Percentiles rank a stretch among this genome's conserved stretches.
phyloP scores from a whole-genome alignment of 2,888 invertebrate species.

The Oligia latruncula region DNA sequence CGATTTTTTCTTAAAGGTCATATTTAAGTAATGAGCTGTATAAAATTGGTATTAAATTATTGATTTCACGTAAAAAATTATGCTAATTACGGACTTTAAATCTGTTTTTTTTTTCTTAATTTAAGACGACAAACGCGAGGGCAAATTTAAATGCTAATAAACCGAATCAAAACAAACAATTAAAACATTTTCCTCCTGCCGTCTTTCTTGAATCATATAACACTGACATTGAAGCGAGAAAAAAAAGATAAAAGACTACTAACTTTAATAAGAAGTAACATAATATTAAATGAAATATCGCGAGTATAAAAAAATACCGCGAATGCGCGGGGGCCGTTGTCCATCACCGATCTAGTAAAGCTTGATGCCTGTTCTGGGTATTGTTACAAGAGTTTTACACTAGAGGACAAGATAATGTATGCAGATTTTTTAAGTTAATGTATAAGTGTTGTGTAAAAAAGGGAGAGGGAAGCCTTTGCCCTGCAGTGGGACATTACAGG shows the following conservation, averaged over 20 bases:
- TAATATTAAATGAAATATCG: slow-evolving; percentile 53
- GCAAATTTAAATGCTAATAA: slow-evolving; percentile 4
- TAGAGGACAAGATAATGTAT: slow-evolving; percentile 41
- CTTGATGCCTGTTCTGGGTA: slow-evolving; percentile 64
- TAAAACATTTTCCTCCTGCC: slow-evolving; percentile 42
- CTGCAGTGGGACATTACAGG: too few species aligned
- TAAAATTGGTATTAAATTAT: slow-evolving; percentile 49
- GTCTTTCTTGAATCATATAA: slow-evolving; percentile 43
- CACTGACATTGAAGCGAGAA: slow-evolving; percentile 40
- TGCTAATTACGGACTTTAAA: slow-evolving; percentile 32
- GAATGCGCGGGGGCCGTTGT: slow-evolving; percentile 62
- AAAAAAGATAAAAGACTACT: slow-evolving; percentile 16
- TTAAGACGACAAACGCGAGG: background rate
- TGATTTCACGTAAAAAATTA: slow-evolving; percentile 40
- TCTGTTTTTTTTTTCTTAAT: background rate
- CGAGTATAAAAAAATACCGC: slow-evolving; percentile 42
- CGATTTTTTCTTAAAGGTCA: slow-evolving; percentile 69
- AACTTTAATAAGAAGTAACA: slow-evolving; percentile 43
- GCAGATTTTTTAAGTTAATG: background rate
- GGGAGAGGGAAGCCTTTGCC: too few species aligned
- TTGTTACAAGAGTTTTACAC: slow-evolving; percentile 68
- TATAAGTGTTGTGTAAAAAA: background rate
- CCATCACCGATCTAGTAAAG: slow-evolving; percentile 55
- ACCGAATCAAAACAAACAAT: slow-evolving; percentile 34
- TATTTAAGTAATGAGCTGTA: slow-evolving; percentile 65